Percentiles rank a stretch among this genome's conserved stretches.
Evolutionary conservation across 2,113 vertebrate genomes (phyloP).

Genomic region (Neotragus moschatus): DNA sequence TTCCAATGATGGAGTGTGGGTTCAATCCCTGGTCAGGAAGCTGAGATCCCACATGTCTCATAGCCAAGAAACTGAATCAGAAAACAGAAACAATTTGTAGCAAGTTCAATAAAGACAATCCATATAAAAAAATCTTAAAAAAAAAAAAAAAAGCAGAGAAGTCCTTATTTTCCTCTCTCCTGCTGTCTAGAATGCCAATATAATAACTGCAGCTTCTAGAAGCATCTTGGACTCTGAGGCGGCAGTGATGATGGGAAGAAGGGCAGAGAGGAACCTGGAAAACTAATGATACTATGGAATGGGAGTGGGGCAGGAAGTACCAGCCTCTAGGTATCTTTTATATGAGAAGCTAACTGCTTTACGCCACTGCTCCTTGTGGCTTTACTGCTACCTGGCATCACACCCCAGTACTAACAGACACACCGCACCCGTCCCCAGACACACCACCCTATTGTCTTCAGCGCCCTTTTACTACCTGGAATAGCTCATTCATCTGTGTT

Average conservation of each 20-base stretch:
- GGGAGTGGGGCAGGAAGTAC: rapidly evolving
- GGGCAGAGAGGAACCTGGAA: background rate
- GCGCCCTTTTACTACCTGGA: background rate
- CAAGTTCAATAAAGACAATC: background rate
- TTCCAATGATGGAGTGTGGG: background rate
- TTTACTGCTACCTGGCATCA: background rate
- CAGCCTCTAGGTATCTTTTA: background rate
- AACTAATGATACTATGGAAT: rapidly evolving
- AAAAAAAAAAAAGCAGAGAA: background rate
- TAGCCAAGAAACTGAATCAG: background rate
- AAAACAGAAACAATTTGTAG: background rate
- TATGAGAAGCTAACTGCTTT: background rate
- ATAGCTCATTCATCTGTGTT: background rate
- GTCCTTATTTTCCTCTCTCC: background rate
- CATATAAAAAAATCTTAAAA: background rate
- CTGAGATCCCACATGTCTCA: background rate
- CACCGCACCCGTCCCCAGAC: background rate
- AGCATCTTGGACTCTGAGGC: background rate
- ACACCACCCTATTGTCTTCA: background rate
- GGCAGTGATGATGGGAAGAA: background rate
- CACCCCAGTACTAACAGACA: background rate
- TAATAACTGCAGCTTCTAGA: background rate
- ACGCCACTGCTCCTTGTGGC: background rate
- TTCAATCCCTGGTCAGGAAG: background rate
- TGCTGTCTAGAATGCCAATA: background rate